phyloP scores from a whole-genome alignment of 2,888 invertebrate genomes.

The Tinea pellionella region DNA sequence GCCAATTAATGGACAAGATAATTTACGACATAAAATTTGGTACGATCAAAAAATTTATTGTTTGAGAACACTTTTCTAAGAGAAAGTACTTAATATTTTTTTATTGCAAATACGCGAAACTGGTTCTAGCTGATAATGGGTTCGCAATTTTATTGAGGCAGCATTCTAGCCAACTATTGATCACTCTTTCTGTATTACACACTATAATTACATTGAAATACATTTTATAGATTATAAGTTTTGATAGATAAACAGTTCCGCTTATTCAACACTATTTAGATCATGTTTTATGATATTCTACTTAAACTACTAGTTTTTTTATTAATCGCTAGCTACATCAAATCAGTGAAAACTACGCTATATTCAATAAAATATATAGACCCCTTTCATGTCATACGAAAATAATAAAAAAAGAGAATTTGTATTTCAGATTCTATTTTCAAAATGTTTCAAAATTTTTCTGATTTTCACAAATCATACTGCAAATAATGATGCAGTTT shows the following conservation, averaged over 20 bases:
- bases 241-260: not conserved
- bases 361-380: too few species aligned
- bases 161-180: conserved; percentile 10
- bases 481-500: too few species aligned
- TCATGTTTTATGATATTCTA: not conserved
- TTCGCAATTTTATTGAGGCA: conserved; percentile 13
- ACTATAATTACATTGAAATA: conserved; percentile 9
- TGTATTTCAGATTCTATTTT: too few species aligned
- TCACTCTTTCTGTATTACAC: conserved; percentile 4
- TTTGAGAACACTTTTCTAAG: conserved; percentile 25
- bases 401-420: too few species aligned
- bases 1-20: not conserved
- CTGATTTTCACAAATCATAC: too few species aligned
- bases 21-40: not conserved
- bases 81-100: conserved; percentile 65
- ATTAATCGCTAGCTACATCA: too few species aligned
- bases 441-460: too few species aligned
- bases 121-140: conserved; percentile 14
- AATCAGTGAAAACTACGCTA: too few species aligned
- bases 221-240: not conserved
- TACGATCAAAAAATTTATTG: conserved; percentile 12
- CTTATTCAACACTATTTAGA: not conserved
- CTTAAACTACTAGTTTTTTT: too few species aligned
- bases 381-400: too few species aligned
- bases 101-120: conserved; percentile 40